Base-by-base conservation (phyloP, 1,140 invertebrate genomes). In the Olivierus martensii region DNA sequence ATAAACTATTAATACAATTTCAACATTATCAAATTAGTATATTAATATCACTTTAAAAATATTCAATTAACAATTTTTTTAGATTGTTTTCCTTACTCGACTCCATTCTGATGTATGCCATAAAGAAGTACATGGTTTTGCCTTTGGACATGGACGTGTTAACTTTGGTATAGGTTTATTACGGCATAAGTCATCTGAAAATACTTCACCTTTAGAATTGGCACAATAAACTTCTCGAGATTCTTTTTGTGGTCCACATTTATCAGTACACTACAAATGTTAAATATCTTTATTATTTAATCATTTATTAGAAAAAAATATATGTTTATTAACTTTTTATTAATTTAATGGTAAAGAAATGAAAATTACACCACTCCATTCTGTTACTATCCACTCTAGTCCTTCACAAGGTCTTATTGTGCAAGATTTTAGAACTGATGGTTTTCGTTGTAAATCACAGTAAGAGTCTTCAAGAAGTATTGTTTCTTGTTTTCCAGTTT, bases 341-440 rank as follows among this genome's bases (percentile, higher is more conserved):
- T 6, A 6, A 43, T 43, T 43, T 6, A 1, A n/a, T 6, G 4
- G 9, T 43, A 43, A 43, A 6, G 41, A 22, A 43, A 18, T 6
- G 41, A n/a, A n/a, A 43, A 80, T 82, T 74, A 92, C 89, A 52
- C 87, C 86, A 38, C 79, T 80, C 91, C 91, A 96, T 21, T 83
- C 79, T 6, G 85, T 82, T 0, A 79, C 74, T 34, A 92, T 75
- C 87, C 91, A 95, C 66, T 94, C 90, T 14, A 92, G 79, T 11
- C 90, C 90, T 49, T 87, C 85, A 63, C 91, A 95, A 6, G 89
- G 87, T 42, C 82, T 75, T 34, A 85, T 58, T 53, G 81, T 76
- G 66, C 91, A 94, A 6, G 9, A 0, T 22, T 81, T 75, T 57
- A 83, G 78, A 7, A 65, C 69, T 14, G 77, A 75, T 0, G 89